Conservation (phyloP, 2,888 invertebrate species). For the Erannis defoliaria region DNA sequence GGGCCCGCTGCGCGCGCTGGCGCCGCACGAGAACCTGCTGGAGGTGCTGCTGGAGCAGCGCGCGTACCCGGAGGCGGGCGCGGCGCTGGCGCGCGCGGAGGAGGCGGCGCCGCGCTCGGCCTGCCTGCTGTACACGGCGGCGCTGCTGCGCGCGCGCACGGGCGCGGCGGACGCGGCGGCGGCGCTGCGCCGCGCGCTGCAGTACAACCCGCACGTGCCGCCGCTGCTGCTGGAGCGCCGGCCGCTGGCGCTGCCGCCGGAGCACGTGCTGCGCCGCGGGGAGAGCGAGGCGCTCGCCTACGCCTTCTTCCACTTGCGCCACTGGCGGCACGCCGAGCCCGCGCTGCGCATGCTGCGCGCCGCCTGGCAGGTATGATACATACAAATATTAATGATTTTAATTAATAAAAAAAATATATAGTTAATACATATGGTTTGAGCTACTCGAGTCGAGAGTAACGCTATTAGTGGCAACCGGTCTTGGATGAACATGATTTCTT, state of each 20-base stretch:
- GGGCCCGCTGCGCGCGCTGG: constrained; percentile 96
- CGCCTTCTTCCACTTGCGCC: constrained; percentile 97
- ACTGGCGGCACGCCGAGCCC: constrained; percentile 99
- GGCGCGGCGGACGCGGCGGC: constrained; percentile 92
- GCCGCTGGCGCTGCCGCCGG: constrained; percentile 97
- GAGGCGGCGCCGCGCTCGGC: constrained; percentile 98
- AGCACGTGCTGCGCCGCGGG: constrained; percentile 98
- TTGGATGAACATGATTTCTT: no score
- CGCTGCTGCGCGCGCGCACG: constrained; percentile 95
- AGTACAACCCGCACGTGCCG: constrained; percentile 99
- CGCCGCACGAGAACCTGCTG: constrained; percentile 96
- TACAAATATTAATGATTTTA: no score
- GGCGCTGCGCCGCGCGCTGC: constrained; percentile 93
- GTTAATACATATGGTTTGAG: no score
- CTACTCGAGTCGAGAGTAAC: no score
- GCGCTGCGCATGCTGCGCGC: constrained; percentile 89
- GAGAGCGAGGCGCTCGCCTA: constrained; percentile 99
- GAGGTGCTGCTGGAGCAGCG: constrained; percentile 98
- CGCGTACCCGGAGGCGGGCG: constrained; percentile 95
- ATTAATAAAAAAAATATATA: no score
- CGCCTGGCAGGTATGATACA: constrained; percentile 85
- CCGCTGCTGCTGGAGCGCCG: constrained; percentile 98
- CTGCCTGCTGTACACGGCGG: constrained; percentile 97
- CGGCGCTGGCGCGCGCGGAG: constrained; percentile 87
- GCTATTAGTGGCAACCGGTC: no score